Base-by-base conservation (phyloP, 2,797 vertebrate genomes). In the Sitta carolinensis region DNA sequence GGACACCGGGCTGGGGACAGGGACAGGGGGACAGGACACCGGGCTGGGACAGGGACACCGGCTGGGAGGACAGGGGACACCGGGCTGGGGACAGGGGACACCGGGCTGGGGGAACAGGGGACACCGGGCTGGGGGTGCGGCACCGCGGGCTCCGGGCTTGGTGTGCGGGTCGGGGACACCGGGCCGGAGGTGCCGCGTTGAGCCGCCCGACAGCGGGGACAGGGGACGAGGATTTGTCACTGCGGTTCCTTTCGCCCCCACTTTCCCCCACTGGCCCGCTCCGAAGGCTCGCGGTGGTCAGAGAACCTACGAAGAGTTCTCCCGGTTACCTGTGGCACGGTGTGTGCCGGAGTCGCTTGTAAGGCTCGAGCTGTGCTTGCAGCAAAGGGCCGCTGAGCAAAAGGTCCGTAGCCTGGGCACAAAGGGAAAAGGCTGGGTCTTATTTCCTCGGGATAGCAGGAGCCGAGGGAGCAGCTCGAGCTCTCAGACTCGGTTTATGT, bases 181-280 rank as follows among this genome's bases (percentile, higher is more conserved):
- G 22, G 29, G 7, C 17, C 7, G 5, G 22, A 5, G 10, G 3
- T 17, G 38, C 11, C 22, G 47, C 2, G 4, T 13, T 36, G 45
- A 25, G 45, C 16, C 13, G 10, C 19, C 25, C 16, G 14, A 5
- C 25, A 16, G 6, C 17, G 20, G 11, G 11, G 11, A 52, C 11
- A 17, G 7, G 47, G 10, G 66, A 11, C 32, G 11, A 7, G 22
- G 6, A 13, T 47, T 62, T 8, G 23, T 36, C 40, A 1, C 16
- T 30, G 48, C 16, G 4, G n/a, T 23, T 75, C 20, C 11, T 10
- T 34, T 15, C 6, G 21, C 7, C 16, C 27, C 5, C 22, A 3
- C 2, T 23, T 8, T 3, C 22, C 1, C 3, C 16, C 3, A 20
- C 40, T 5, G 54, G 12, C 3, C 14, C 30, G 6, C 25, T 17